These are phyloP conservation scores for Heterodera carotae DNA, from an alignment of 1,140 invertebrate species.

Conservation along the genomic window DNA sequence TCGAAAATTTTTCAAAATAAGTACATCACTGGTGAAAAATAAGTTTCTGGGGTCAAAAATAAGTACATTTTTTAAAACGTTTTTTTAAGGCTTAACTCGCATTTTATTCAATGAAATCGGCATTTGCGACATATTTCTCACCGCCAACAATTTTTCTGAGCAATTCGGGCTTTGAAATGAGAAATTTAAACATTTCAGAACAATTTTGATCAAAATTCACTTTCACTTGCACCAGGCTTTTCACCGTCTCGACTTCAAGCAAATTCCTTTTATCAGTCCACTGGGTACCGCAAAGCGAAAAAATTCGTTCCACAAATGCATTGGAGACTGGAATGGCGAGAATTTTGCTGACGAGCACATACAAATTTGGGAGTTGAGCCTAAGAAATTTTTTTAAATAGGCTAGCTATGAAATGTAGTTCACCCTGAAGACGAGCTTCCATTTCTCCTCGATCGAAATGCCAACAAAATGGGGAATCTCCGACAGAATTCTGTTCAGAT, in stretches of 20 bases:
- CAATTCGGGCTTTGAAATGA: too few species aligned
- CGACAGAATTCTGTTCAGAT: conserved; percentile 12
- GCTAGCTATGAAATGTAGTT: background rate
- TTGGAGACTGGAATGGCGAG: conserved; percentile 6
- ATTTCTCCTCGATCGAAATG: conserved; percentile 24
- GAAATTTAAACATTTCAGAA: too few species aligned
- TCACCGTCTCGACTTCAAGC: conserved; percentile 16
- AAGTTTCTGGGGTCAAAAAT: too few species aligned
- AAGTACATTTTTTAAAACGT: too few species aligned
- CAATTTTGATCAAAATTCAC: too few species aligned
- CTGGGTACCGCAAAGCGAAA: conserved; percentile 10
- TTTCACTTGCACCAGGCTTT: too few species aligned
- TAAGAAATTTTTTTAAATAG: conserved; percentile 11
- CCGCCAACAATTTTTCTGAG: too few species aligned
- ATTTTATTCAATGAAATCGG: too few species aligned
- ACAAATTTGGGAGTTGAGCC: conserved; percentile 5
- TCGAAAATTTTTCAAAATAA: too few species aligned
- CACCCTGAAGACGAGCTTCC: conserved; percentile 20
- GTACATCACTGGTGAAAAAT: too few species aligned
- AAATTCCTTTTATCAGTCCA: conserved; percentile 15
- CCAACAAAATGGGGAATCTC: background rate
- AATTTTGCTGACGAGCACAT: background rate
- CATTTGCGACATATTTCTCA: too few species aligned
- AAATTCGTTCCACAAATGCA: background rate
- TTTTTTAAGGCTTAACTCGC: too few species aligned